Conservation (phyloP, 2,797 vertebrate genomes). For the Onychomys leucogaster region DNA sequence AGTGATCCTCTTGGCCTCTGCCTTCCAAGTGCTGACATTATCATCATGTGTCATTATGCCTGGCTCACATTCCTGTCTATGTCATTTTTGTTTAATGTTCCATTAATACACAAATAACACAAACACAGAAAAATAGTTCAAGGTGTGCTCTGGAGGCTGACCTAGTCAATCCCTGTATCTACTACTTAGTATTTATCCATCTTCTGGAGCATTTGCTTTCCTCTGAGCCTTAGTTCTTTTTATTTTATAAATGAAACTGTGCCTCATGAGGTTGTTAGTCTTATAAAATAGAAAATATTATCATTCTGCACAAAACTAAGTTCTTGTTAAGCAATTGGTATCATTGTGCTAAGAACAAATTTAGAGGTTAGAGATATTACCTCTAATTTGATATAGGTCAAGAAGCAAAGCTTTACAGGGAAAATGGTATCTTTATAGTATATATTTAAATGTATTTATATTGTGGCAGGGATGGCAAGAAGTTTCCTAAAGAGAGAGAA, state of each 20-base stretch:
- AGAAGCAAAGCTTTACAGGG: background rate
- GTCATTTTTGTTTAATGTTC: constrained; percentile 51
- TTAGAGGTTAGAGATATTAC: constrained; percentile 45
- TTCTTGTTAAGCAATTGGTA: constrained; percentile 53
- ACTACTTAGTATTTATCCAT: background rate
- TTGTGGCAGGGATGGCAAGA: background rate
- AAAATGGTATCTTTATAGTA: constrained; percentile 3
- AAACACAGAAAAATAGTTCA: background rate
- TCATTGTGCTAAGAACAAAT: constrained; percentile 26
- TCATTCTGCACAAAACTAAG: constrained; percentile 52
- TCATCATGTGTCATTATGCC: background rate
- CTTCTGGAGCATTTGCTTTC: constrained; percentile 41
- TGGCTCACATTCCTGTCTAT: constrained; percentile 23
- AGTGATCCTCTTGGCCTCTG: background rate
- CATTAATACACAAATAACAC: constrained; percentile 3
- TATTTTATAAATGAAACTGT: constrained; percentile 36
- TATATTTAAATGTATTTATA: constrained; percentile 25
- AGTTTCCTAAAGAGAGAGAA: background rate
- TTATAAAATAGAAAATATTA: constrained; percentile 56
- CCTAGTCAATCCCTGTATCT: background rate
- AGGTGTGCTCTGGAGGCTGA: background rate
- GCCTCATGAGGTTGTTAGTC: constrained; percentile 14
- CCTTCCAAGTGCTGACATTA: background rate
- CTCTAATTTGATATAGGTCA: constrained; percentile 54
- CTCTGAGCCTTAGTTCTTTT: constrained; percentile 18